phyloP scores from a whole-genome alignment of 2,797 vertebrate species.

The Lerista edwardsae region DNA sequence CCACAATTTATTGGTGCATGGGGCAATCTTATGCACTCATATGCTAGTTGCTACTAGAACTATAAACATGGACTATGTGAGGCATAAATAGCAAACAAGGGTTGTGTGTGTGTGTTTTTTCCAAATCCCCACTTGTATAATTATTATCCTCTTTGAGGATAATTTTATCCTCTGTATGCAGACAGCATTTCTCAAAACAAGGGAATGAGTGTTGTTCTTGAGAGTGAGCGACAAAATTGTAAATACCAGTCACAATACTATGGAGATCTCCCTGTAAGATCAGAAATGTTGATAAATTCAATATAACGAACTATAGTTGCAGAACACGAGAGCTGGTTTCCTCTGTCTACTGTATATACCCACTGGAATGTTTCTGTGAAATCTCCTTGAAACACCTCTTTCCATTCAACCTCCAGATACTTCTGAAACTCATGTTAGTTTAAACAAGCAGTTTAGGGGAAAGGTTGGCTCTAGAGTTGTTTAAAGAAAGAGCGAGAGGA shows the following conservation, averaged over 20 bases:
- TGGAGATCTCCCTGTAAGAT: background rate
- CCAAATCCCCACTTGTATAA: constrained; percentile 41
- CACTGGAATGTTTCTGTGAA: background rate
- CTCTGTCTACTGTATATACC: background rate
- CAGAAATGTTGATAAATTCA: background rate
- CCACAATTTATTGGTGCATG: constrained; percentile 38
- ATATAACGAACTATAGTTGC: background rate
- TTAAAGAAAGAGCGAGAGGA: no score
- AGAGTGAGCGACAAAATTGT: background rate
- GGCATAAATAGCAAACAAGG: constrained; percentile 4
- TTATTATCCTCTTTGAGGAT: no score
- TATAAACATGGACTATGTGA: constrained; percentile 21
- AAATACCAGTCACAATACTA: constrained; percentile 46
- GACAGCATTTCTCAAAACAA: constrained; percentile 15
- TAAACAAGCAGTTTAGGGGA: background rate
- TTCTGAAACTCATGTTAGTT: no score
- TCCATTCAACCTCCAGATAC: background rate
- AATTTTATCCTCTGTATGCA: constrained; percentile 32
- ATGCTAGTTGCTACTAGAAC: constrained; percentile 32
- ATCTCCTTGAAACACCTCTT: background rate
- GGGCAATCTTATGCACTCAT: constrained; percentile 19
- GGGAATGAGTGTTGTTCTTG: constrained; percentile 51
- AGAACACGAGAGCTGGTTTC: background rate
- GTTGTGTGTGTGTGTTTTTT: no score
- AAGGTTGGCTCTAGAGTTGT: background rate